A percentile compares a stretch with the other conserved stretches of the same genome.
Evolutionary conservation across 2,888 invertebrate species (phyloP).

Genomic region (Rhaphigaster nebulosa): DNA sequence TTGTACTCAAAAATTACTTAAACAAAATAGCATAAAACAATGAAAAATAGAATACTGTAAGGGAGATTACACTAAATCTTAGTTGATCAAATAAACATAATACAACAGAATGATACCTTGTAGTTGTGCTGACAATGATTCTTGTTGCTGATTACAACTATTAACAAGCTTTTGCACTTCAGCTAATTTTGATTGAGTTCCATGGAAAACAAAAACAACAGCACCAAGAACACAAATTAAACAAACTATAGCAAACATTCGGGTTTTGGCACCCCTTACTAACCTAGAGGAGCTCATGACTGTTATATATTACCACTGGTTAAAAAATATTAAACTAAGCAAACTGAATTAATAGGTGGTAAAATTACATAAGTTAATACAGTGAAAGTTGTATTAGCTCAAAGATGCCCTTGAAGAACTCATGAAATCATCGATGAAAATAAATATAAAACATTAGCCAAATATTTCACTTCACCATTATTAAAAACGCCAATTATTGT

Average conservation of each 20-base stretch:
- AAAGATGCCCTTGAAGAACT: slow-evolving; percentile 53
- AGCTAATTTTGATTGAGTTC: slow-evolving; percentile 73
- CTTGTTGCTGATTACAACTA: slow-evolving; percentile 74
- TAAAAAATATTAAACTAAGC: background rate
- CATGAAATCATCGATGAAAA: slow-evolving; percentile 38
- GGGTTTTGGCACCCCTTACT: slow-evolving; percentile 74
- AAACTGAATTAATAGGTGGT: background rate
- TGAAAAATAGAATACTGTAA: background rate
- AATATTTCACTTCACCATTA: slow-evolving; percentile 31
- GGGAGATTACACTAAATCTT: background rate
- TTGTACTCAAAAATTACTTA: slow-evolving; percentile 75
- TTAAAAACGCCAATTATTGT: background rate
- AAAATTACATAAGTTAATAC: slow-evolving; percentile 53
- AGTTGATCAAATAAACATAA: background rate
- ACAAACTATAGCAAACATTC: slow-evolving; percentile 73
- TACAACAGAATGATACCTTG: slow-evolving; percentile 70
- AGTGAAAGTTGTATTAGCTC: slow-evolving; percentile 38
- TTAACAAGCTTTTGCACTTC: slow-evolving; percentile 72
- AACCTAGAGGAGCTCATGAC: slow-evolving; percentile 72
- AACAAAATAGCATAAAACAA: slow-evolving; percentile 64
- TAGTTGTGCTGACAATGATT: slow-evolving; percentile 73
- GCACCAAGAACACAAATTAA: slow-evolving; percentile 71
- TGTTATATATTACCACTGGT: background rate
- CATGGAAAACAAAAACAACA: slow-evolving; percentile 74
- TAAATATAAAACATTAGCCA: background rate